Conservation (phyloP, 2,888 invertebrate genomes). For the Sussaba pulchella region DNA sequence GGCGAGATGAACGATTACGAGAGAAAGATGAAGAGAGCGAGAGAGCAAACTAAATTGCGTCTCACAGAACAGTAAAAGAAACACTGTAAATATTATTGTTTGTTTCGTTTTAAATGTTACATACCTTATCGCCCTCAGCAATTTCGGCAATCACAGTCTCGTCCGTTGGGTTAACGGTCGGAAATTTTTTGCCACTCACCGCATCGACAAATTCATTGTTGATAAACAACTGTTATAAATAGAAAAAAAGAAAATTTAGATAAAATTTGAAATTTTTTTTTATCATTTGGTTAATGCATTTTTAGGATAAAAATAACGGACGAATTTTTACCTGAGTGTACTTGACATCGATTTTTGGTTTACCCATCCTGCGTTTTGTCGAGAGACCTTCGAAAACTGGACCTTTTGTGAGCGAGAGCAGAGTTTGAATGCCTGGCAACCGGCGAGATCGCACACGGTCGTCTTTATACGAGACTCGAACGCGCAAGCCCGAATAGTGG, state of each 20-base stretch:
- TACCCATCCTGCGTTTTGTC: conserved; percentile 18
- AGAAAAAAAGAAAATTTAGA: conserved; percentile 25
- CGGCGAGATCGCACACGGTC: background rate
- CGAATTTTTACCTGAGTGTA: conserved; percentile 48
- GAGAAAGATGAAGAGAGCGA: background rate
- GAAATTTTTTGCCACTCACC: conserved; percentile 86
- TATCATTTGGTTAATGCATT: too few species aligned
- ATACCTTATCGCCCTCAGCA: conserved; percentile 86
- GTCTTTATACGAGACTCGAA: conserved; percentile 11
- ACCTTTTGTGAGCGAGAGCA: background rate
- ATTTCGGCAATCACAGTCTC: conserved; percentile 85
- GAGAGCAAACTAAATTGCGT: too few species aligned
- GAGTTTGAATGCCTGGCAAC: conserved; percentile 11
- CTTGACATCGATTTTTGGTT: conserved; percentile 33
- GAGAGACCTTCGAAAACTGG: background rate
- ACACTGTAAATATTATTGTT: background rate
- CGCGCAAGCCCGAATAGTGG: conserved; percentile 6
- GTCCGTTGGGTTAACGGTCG: conserved; percentile 86
- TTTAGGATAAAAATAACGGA: conserved; percentile 1
- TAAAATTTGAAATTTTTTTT: too few species aligned
- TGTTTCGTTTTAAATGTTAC: background rate
- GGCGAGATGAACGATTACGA: background rate
- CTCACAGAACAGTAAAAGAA: too few species aligned
- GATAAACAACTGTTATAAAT: conserved; percentile 77
- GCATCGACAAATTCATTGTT: conserved; percentile 84